Evolutionary conservation across 2,113 vertebrate genomes (phyloP), one percentile per base, ranked within the genome.

Genomic region (Dissostichus mawsoni): DNA sequence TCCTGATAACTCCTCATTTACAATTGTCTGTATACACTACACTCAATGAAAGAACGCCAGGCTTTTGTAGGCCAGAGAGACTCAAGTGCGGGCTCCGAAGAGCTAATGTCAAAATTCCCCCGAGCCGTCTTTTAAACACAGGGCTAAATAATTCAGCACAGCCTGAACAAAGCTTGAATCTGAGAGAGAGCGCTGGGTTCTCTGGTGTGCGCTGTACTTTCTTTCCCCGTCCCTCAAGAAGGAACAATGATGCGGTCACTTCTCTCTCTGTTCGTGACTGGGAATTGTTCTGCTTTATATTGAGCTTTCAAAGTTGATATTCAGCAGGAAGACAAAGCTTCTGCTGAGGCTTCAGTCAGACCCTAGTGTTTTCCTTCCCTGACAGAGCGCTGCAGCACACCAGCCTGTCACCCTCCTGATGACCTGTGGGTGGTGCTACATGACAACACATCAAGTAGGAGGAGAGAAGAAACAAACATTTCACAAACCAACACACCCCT

Each of bases 351-450:
- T 72, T 62, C 76, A 74, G 33, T 76, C 62, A 70, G 65, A 77
- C 6, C 18, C 41, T 16, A 5, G 58, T 58, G 48, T 70, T 20
- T 85, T 67, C 36, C 77, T 48, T 76, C 33, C 7, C 25, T 53
- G 79, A 63, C 20, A 2, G 56, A 18, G 63, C 59, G n/a, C 56
- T 56, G 75, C 41, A 29, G 76, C 70, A 64, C 55, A 29, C 5
- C 68, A 69, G 87, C 76, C 23, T 92, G 94, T 90, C 86, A 92
- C 41, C 84, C 90, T 83, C 66, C 76, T 68, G 64, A 48, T 94
- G 92, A 96, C 97, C 98, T 98, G 96, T 94, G 97, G 97, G 96
- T 98, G 98, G 98, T 95, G 97, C 97, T 97, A 90, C 93, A 93
- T 95, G 90, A 96, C 96, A 95, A 96, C 89, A 94, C 92, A 91